Percentiles rank a stretch among this genome's conserved stretches.
phyloP scores from a whole-genome alignment of 2,888 invertebrate genomes.

The Oscheius sp. region DNA sequence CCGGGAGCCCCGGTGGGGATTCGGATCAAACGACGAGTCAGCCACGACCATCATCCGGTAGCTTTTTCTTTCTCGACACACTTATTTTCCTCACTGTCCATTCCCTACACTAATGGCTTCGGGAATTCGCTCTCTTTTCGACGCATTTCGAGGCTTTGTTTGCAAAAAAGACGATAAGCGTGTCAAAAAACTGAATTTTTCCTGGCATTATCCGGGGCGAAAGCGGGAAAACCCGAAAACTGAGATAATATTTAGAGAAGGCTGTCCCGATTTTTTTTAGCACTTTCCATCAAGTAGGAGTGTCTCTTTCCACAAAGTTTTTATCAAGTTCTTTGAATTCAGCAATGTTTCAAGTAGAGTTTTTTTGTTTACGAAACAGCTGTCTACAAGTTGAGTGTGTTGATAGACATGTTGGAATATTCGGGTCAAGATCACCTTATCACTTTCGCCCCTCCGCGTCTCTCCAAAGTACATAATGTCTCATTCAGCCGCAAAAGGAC shows the following conservation, averaged over 20 bases:
- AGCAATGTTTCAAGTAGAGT: neutral
- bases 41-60: constrained; percentile 41
- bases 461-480: constrained; percentile 32
- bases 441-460: constrained; percentile 32
- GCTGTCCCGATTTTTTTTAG: neutral
- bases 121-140: neutral
- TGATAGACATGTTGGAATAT: constrained; percentile 28
- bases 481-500: constrained; percentile 20
- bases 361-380: neutral
- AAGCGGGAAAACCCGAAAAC: constrained; percentile 7
- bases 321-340: neutral
- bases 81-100: neutral
- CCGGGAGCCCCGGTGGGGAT: constrained; percentile 36
- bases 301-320: too few species aligned
- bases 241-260: neutral
- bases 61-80: constrained; percentile 22
- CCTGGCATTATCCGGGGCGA: neutral
- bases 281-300: neutral
- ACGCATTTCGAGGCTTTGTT: neutral
- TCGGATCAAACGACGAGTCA: constrained; percentile 39
- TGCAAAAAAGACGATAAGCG: constrained; percentile 13
- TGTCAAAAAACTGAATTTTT: constrained; percentile 21
- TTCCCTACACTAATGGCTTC: neutral
- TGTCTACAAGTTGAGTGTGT: neutral
- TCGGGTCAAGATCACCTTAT: constrained; percentile 51